Base-by-base conservation (phyloP, 2,888 invertebrate genomes). In the Dolichopus griseipennis region DNA sequence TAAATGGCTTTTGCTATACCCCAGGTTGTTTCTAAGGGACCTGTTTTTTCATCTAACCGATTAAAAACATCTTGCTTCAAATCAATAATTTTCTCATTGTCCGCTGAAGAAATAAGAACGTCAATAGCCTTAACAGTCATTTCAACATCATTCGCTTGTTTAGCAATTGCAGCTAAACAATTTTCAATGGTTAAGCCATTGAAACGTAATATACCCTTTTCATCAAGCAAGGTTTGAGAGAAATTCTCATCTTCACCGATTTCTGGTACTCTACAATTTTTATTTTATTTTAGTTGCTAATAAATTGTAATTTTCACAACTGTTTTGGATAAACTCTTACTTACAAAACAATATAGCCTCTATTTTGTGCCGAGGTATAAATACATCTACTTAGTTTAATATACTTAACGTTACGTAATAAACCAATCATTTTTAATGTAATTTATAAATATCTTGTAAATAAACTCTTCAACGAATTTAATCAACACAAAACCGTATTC, bases 1-100 rank as follows among this genome's bases (percentile, higher is more conserved):
- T 91, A 93, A 15, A 96, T 79, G 5, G 91, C 88, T 80, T 94
- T 95, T 0, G 93, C 89, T 73, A 94, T 85, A 12, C 93, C 92
- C 93, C 93, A 95, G 5, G 92, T 92, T 66, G 89, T 86, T 76
- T 93, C 91, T 65, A 97, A 80, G 12, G 91, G 89, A 1, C 86
- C 84, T 43, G 88, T 87, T 1, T 89, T 78, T 73, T 86, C 85
- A 77, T 97, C 95, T 34, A 95, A 76, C 1, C 91, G 90, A 71
- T 87, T 83, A 70, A 95, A 85, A 65, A 92, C 83, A 75, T 89
- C 87, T 43, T 84, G 80, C 77, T 92, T 89, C 65, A 89, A 83
- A 78, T 90, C 85, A 67, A 84, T 83, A 64, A 83, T 77, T 18
- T 76, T 71, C 21, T 74, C 77, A 73, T 73, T 78, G 68, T 43